A percentile compares a stretch with the other conserved stretches of the same genome.
These are phyloP conservation scores for Apostichopus leukothele DNA, from an alignment of 53 echinoderm and acorn worm species.

Conservation along the genomic window DNA sequence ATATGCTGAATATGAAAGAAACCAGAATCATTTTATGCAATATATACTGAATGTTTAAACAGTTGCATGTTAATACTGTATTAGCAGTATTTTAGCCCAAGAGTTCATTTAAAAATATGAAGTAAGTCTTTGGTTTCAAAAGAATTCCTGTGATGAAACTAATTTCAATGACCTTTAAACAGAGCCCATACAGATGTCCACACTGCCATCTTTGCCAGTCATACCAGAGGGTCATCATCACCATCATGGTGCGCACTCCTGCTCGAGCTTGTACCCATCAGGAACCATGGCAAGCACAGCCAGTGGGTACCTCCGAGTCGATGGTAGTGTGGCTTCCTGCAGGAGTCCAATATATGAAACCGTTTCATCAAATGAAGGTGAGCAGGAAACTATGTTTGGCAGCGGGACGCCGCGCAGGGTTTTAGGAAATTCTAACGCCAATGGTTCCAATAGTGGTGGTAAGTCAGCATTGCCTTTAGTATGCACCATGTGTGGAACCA, in stretches of 20 bases:
- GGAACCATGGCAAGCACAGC: conserved; percentile 41
- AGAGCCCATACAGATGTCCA: conserved; percentile 43
- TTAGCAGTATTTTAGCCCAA: no score
- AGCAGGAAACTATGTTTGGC: conserved; percentile 60
- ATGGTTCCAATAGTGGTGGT: conserved; percentile 42
- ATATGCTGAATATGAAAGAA: no score
- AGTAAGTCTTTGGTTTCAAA: no score
- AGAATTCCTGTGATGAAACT: neutral
- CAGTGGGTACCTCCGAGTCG: conserved; percentile 47
- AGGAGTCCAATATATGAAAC: conserved; percentile 64
- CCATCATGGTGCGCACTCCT: conserved; percentile 5
- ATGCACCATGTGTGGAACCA: conserved; percentile 31
- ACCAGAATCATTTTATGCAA: no score
- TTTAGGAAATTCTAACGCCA: conserved; percentile 38
- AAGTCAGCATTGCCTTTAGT: neutral
- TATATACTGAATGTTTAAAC: no score
- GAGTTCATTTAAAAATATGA: no score
- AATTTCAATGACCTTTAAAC: conserved; percentile 5
- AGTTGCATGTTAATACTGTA: no score
- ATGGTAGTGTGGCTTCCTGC: conserved; percentile 43
- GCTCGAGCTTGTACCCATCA: conserved; percentile 43
- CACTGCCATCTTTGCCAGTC: conserved; percentile 36
- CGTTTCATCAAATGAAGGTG: conserved; percentile 58
- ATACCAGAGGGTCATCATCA: conserved; percentile 41
- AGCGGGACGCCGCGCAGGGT: conserved; percentile 43